Evolutionary conservation across 2,113 vertebrate genomes (phyloP), one percentile per base, ranked within the genome.

Genomic region (Sylvietta virens): DNA sequence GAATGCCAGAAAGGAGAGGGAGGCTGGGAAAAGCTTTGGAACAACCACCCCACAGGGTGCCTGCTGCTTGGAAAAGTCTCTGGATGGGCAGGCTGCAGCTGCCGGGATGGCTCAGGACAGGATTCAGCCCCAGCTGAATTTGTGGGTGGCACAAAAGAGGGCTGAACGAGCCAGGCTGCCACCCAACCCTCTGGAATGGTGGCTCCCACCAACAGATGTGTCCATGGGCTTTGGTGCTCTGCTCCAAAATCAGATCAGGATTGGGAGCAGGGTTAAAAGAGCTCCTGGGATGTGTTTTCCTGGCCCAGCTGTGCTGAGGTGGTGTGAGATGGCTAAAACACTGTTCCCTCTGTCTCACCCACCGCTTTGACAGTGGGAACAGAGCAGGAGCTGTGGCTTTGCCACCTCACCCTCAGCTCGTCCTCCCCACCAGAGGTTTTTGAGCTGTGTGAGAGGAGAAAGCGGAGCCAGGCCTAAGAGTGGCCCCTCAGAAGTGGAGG

Each of bases 361-460:
- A 0, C 16, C 1, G 26, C 28, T 35, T 3, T 2, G 23, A 13
- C 4, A 0, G 0, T 1, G 53, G 21, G 37, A 24, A 10, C 2
- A 2, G n/a, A 33, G 31, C 13, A 35, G 74, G 33, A 37, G 78
- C 50, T 39, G 72, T 12, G 28, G 33, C 53, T 62, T 27, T 23
- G 47, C 3, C 61, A 9, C 35, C n/a, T 50, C 27, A 1, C 11
- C 31, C 51, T 58, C 60, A 26, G 51, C 60, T 21, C 12, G 0
- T 21, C 66, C 50, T 73, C 22, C 44, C 67, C 27, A 4, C 8
- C 10, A 0, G 53, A 14, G n/a, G 15, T 22, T 11, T 17, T 31
- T 1, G 5, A 26, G 66, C 24, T 3, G 39, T 0, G 2, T 1
- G 16, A 37, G 2, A 7, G 6, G 6, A 11, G 14, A 54, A 39